Evolutionary conservation across 2,113 vertebrate species (phyloP).

Genomic region (Dicrurus megarhynchus): DNA sequence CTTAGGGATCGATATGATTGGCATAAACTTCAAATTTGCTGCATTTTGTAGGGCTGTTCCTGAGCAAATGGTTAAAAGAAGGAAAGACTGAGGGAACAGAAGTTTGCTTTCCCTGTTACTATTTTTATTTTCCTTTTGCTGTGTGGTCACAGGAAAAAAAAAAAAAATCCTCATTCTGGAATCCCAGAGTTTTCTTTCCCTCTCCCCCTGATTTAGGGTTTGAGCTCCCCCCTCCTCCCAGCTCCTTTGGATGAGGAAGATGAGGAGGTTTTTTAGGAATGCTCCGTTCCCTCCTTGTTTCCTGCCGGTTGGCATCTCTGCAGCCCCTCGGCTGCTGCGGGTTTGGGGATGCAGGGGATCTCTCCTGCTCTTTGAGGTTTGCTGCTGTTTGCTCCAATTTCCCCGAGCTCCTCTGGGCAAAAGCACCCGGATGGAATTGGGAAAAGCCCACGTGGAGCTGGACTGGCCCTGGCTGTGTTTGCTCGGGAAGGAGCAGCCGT

Average conservation of each 20-base stretch:
- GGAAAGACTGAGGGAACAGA: not conserved
- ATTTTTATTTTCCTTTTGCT: conserved; percentile 21
- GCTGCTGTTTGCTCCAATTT: conserved; percentile 6
- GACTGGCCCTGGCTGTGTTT: not conserved
- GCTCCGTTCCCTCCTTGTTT: not conserved
- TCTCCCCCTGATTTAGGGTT: not conserved
- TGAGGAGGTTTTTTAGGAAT: conserved; percentile 9
- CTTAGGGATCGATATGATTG: not conserved
- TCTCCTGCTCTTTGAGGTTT: conserved; percentile 30
- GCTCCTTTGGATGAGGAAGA: not conserved
- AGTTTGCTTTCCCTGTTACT: not conserved
- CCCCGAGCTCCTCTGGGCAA: not conserved
- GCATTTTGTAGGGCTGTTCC: not conserved
- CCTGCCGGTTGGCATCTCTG: conserved; percentile 31
- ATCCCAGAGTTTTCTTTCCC: conserved; percentile 11
- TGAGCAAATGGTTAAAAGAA: not conserved
- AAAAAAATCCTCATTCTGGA: not conserved
- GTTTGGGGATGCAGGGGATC: conserved; percentile 4
- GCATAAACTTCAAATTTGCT: fast-evolving
- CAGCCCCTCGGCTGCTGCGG: not conserved
- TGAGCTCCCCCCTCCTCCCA: not conserved
- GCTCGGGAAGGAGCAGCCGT: not conserved
- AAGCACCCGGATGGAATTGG: not conserved
- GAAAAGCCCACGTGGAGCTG: not conserved
- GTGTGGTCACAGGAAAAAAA: not conserved